These are phyloP conservation scores for Ataeniobius toweri DNA, from an alignment of 2,797 vertebrate species.

Conservation along the genomic window DNA sequence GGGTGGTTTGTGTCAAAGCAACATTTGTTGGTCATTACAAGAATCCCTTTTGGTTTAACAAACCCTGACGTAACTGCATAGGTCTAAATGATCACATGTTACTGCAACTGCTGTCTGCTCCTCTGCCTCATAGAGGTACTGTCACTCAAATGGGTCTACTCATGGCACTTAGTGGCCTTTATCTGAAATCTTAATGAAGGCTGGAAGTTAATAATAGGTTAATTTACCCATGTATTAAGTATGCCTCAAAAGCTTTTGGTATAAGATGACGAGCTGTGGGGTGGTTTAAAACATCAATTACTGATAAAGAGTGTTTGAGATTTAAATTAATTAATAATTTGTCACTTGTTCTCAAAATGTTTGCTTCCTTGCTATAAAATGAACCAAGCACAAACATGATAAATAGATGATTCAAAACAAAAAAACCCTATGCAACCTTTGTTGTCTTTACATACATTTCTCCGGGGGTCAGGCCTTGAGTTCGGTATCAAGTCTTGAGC, in stretches of 20 bases:
- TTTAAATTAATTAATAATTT: background rate
- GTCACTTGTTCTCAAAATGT: background rate
- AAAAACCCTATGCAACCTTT: constrained; percentile 2
- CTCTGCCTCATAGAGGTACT: constrained; percentile 71
- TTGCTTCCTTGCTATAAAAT: background rate
- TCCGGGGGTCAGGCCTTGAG: background rate
- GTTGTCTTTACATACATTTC: constrained; percentile 9
- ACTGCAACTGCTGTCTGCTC: constrained; percentile 53
- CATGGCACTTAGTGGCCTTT: constrained; percentile 49
- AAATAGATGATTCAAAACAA: background rate
- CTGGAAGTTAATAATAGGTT: constrained; percentile 32
- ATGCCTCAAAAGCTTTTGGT: constrained; percentile 11
- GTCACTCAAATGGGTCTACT: constrained; percentile 59
- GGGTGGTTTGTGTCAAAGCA: constrained; percentile 4
- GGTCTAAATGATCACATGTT: constrained; percentile 44
- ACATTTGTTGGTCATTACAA: constrained; percentile 14
- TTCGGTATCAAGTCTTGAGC: constrained; percentile 16
- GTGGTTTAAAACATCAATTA: background rate
- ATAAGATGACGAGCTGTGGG: background rate
- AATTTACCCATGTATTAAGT: constrained; percentile 13
- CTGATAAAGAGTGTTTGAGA: background rate
- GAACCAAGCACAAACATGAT: background rate
- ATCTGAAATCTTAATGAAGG: constrained; percentile 51
- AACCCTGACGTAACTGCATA: background rate
- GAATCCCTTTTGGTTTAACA: background rate